Evolutionary conservation across 2,113 vertebrate species (phyloP).

Genomic region (Propithecus coquereli): DNA sequence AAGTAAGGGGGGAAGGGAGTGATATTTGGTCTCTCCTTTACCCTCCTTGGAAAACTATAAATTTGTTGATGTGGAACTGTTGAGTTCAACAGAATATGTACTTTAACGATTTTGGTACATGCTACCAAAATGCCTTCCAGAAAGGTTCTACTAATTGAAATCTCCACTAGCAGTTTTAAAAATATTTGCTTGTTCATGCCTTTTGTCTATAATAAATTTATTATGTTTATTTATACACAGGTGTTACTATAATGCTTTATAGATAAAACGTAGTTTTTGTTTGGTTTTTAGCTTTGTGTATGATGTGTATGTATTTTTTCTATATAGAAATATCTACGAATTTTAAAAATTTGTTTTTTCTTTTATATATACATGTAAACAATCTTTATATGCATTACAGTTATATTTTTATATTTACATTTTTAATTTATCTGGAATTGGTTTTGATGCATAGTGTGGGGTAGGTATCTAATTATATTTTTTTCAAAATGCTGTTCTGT

Average conservation of each 20-base stretch:
- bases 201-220: background rate
- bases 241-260: background rate
- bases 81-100: background rate
- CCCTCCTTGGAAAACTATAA: background rate
- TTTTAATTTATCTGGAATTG: background rate
- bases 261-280: background rate
- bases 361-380: background rate
- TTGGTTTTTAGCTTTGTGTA: background rate
- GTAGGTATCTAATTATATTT: background rate
- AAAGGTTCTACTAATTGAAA: background rate
- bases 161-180: background rate
- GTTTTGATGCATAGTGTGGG: background rate
- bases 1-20: background rate
- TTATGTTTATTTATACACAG: too few relatives aligned
- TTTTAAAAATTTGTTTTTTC: background rate
- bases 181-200: background rate
- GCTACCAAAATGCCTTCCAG: background rate
- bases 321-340: background rate
- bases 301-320: background rate
- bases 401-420: background rate
- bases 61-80: background rate
- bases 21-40: background rate
- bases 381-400: background rate
- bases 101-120: background rate
- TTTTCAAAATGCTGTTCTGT: background rate